Evolutionary conservation across 2,113 vertebrate species (phyloP), one percentile per base, ranked within the genome.

Genomic region (Festucalex cinctus): DNA sequence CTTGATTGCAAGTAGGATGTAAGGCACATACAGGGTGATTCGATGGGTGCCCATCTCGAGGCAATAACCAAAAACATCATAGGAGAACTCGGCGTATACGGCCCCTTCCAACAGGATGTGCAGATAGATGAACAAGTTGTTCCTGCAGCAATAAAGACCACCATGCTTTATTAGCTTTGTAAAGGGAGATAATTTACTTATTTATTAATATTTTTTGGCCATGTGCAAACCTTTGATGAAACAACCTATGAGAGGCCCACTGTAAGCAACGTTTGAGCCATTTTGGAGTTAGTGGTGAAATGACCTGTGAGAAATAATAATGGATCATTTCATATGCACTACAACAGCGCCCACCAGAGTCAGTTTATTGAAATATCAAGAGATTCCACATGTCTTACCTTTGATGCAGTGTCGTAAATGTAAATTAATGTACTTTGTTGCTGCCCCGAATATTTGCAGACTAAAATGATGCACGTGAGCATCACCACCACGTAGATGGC

Each of bases 31-130:
- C 39, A 96, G 91, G 16, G 84, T 86, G 3, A 61, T 61, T 32
- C 87, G 59, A 49, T 81, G 84, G 44, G 94, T 92, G 57, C 93
- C 94, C 92, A 98, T 93, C 70, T 98, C 93, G 66, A 80, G 88
- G 82, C 95, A 95, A 86, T 93, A 95, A 63, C 85, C 90, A 54
- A 95, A 88, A 69, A 98, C 90, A 54, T 99, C 96, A 74, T 92
- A 95, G 9, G 91, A 93, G 77, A 95, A 99, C 19, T 98, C 96
- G 12, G 85, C 88, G 37, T 93, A 98, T 61, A 98, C 94, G 0
- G 87, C 84, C 0, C 69, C 91, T 82, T 98, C 94, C 79, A 98
- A 73, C 65, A 92, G 54, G 41, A 95, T 0, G 22, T 98, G 94
- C 75, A 98, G 73, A n/a, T 81, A 82, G 64, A 96, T 68, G 80